phyloP scores from a whole-genome alignment of 2,888 invertebrate species.

The Amaurobius ferox region DNA sequence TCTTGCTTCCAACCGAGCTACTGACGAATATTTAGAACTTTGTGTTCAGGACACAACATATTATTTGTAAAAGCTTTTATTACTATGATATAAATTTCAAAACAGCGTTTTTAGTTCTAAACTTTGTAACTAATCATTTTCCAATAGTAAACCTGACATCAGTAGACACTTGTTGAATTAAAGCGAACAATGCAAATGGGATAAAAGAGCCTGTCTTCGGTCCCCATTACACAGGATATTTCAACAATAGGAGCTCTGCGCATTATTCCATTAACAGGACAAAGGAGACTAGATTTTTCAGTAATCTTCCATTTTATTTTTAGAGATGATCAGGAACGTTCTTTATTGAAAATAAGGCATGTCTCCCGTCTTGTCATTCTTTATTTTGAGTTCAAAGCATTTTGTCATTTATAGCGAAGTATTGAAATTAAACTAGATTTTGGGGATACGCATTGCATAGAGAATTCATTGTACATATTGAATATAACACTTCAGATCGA shows the following conservation, averaged over 20 bases:
- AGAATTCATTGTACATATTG: too few relatives aligned
- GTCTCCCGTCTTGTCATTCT: conserved; percentile 23
- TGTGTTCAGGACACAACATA: too few relatives aligned
- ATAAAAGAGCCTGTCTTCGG: conserved; percentile 40
- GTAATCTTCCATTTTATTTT: conserved; percentile 39
- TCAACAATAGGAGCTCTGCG: conserved; percentile 27
- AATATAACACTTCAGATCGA: too few relatives aligned
- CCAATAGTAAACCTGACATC: conserved; percentile 10
- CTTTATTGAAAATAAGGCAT: conserved; percentile 37
- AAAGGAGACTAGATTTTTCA: conserved; percentile 34
- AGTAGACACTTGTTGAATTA: conserved; percentile 41
- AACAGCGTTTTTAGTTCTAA: neutral
- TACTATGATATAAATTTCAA: too few relatives aligned
- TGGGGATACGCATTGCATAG: too few relatives aligned
- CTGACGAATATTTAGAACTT: too few relatives aligned
- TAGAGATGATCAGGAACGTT: neutral
- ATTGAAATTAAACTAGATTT: neutral
- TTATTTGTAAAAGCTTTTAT: too few relatives aligned
- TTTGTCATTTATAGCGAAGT: conserved; percentile 19
- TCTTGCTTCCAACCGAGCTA: too few relatives aligned
- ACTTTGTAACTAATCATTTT: conserved; percentile 7
- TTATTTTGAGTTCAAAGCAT: conserved; percentile 6
- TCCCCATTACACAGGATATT: conserved; percentile 17
- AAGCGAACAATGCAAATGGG: conserved; percentile 30
- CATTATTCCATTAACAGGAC: conserved; percentile 56